Evolutionary conservation across 2,797 vertebrate genomes (phyloP), one percentile per base, ranked within the genome.

Genomic region (Carduelis carduelis): DNA sequence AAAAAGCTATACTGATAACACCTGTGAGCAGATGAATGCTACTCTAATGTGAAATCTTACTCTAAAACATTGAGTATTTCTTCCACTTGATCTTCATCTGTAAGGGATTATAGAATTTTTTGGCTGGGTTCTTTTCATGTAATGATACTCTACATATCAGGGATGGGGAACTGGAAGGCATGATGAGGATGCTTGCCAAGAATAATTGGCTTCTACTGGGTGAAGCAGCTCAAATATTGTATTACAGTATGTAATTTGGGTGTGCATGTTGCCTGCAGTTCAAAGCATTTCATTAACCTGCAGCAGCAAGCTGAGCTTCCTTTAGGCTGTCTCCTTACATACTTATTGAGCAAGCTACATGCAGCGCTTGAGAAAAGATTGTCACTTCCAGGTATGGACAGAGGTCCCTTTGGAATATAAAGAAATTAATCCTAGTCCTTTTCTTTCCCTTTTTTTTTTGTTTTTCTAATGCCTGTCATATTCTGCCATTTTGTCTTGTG

Each of bases 181-280:
- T 15, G 53, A 89, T 89, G 88, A 92, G 82, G 85, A 85, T 96
- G 8, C 10, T n/a, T 97, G 96, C 96, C 97, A 98, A 96, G 94
- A 97, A 96, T 97, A 97, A 97, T 90, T 96, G 97, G 95, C 93
- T 98, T 97, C 87, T 96, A 89, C 90, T 72, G 92, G 96, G 94
- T 94, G 91, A 92, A 97, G 74, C 86, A 96, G 83, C 87, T 97
- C 95, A 97, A 97, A 97, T 97, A 94, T 85, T 97, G 26, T 93
- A 89, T 95, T 68, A 16, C 95, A 96, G 82, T 95, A 79, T 97
- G 83, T 95, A 97, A 96, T 98, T 96, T 96, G 94, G 78, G 83
- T 96, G 70, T 97, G 87, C 76, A 46, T 92, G 85, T 90, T 97
- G 95, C 83, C 87, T 91, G 57, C 65, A 97, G 96, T 97, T 97